These are phyloP conservation scores for Hyphantria cunea DNA, from an alignment of 1,140 invertebrate genomes.

Conservation along the genomic window DNA sequence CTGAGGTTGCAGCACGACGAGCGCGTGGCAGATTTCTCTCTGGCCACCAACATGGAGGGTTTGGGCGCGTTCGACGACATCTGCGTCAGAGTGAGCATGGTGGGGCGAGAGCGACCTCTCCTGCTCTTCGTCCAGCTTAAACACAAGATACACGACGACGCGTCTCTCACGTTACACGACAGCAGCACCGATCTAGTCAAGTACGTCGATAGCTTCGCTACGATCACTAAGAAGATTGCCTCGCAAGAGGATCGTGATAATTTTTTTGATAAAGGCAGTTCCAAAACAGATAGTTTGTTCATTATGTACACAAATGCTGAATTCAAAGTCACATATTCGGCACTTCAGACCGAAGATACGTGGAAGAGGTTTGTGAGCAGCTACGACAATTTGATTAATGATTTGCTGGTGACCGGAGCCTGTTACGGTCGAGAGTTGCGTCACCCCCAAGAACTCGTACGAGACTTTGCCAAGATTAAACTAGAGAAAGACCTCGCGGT, in stretches of 20 bases:
- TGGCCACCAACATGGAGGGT: constrained; percentile 20
- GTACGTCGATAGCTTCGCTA: constrained; percentile 13
- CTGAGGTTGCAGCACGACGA: constrained; percentile 4
- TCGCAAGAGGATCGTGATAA: no score
- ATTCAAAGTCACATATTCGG: no score
- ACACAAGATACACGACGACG: constrained; percentile 3
- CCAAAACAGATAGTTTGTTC: neutral
- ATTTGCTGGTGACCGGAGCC: no score
- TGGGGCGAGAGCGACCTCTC: neutral
- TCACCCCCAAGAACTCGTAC: no score
- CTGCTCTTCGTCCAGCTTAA: constrained; percentile 24
- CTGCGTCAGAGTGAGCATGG: constrained; percentile 11
- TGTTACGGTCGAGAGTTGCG: no score
- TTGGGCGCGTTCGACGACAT: constrained; percentile 27
- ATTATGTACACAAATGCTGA: constrained; percentile 19
- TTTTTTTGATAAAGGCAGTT: no score
- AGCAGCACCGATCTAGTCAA: constrained; percentile 4
- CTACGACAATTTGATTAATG: no score
- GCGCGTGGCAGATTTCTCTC: constrained; percentile 1
- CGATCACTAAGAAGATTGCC: no score
- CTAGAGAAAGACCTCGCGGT: neutral
- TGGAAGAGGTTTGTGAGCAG: no score
- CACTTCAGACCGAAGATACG: no score
- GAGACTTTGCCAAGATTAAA: no score
- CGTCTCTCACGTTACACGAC: neutral